Conservation (phyloP, 2,888 invertebrate genomes). For the Diaphora mendica region DNA sequence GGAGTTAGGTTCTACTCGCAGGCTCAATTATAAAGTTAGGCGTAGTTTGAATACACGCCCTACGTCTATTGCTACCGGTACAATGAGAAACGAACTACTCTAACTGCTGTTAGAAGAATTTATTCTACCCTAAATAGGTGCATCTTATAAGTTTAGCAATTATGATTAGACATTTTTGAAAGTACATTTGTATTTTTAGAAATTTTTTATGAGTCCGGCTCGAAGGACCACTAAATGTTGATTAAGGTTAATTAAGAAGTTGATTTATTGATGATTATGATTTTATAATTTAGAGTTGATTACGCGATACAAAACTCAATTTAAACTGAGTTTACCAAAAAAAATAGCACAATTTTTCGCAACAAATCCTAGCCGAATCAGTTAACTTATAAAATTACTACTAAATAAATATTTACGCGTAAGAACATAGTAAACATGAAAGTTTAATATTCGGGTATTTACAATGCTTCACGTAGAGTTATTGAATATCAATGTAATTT, state of each 20-base stretch:
- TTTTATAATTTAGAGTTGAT: too few species aligned
- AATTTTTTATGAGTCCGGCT: too few species aligned
- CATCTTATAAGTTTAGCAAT: neutral
- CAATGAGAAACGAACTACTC: neutral
- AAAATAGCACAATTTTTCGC: too few species aligned
- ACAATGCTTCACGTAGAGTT: too few species aligned
- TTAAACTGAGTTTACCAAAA: too few species aligned
- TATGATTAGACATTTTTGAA: neutral
- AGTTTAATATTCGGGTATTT: too few species aligned
- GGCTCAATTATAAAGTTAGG: constrained; percentile 57
- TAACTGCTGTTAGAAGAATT: neutral
- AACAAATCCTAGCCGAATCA: too few species aligned
- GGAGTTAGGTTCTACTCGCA: constrained; percentile 33
- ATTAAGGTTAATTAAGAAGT: neutral
- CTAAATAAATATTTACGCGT: too few species aligned
- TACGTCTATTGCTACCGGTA: neutral
- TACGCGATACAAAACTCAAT: too few species aligned
- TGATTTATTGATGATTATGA: neutral
- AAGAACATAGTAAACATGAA: too few species aligned
- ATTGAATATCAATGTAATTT: too few species aligned
- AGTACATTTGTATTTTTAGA: neutral
- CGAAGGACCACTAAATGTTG: neutral
- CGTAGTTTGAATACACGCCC: constrained; percentile 5
- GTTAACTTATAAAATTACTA: too few species aligned
- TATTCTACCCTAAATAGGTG: neutral